Conservation (phyloP, 1,140 invertebrate genomes). For the Chrysomallon squamiferum region DNA sequence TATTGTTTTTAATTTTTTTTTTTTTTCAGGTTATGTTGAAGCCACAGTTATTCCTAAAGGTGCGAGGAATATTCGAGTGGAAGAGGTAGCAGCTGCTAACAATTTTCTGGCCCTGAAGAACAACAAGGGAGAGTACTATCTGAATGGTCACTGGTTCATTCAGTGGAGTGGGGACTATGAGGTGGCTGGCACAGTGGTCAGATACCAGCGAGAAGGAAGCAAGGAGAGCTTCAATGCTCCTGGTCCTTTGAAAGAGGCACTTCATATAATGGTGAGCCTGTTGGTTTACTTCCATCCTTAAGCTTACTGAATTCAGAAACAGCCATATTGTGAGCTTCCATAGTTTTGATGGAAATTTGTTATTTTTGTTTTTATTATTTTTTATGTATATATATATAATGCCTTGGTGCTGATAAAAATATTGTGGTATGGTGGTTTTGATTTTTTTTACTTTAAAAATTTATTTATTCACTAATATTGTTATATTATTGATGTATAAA, state of each 20-base stretch:
- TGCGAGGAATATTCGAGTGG: constrained; percentile 81
- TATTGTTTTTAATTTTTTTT: no score
- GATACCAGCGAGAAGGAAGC: constrained; percentile 82
- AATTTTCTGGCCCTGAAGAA: constrained; percentile 84
- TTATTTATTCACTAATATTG: no score
- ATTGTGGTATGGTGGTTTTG: no score
- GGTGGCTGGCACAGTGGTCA: constrained; percentile 80
- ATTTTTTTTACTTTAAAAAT: no score
- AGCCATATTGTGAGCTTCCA: no score
- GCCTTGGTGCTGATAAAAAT: no score
- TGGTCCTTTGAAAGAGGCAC: constrained; percentile 82
- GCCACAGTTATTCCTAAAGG: constrained; percentile 80
- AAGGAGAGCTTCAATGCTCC: constrained; percentile 81
- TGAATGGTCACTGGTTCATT: constrained; percentile 85
- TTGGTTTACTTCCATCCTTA: no score
- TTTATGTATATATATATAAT: no score
- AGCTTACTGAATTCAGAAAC: no score
- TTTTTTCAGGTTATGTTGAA: constrained; percentile 66
- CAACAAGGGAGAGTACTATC: constrained; percentile 75
- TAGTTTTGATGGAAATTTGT: no score
- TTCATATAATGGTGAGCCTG: constrained; percentile 80
- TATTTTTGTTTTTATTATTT: no score
- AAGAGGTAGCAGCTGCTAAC: constrained; percentile 79
- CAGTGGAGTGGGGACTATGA: constrained; percentile 80
- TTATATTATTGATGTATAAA: no score